These are phyloP conservation scores for Lichenostomus cassidix DNA, from an alignment of 2,113 vertebrate species.

Conservation along the genomic window DNA sequence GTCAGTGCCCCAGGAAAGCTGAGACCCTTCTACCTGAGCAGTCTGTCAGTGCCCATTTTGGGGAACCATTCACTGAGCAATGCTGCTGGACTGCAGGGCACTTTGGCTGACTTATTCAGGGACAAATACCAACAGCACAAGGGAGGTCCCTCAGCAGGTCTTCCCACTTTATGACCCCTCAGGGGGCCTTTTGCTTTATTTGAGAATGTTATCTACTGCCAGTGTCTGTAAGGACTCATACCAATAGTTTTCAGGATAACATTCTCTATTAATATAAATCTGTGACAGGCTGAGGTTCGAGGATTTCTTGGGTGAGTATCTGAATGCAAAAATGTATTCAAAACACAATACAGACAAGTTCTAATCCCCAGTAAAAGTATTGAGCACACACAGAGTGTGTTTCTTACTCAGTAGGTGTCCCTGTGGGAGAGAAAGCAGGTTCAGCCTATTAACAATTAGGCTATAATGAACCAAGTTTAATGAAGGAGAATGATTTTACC, in stretches of 20 bases:
- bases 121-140: not conserved
- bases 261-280: not conserved
- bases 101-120: not conserved
- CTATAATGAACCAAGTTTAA: not conserved
- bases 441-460: not conserved
- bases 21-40: not conserved
- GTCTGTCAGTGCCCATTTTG: not conserved
- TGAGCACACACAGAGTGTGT: not conserved
- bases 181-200: rapidly evolving
- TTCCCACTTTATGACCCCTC: not conserved
- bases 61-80: not conserved
- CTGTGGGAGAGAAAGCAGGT: not conserved
- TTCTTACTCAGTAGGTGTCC: not conserved
- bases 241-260: not conserved
- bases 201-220: not conserved
- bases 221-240: not conserved
- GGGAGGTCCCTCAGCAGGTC: not conserved
- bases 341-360: not conserved
- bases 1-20: not conserved
- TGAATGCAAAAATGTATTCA: not conserved
- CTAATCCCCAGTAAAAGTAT: not conserved
- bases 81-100: not conserved
- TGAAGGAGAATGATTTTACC: not conserved
- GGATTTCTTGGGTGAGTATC: not conserved
- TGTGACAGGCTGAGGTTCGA: not conserved